Percentiles rank a stretch among this genome's conserved stretches.
These are phyloP conservation scores for Trissolcus brochymenae DNA, from an alignment of 2,888 invertebrate genomes.

Conservation along the genomic window DNA sequence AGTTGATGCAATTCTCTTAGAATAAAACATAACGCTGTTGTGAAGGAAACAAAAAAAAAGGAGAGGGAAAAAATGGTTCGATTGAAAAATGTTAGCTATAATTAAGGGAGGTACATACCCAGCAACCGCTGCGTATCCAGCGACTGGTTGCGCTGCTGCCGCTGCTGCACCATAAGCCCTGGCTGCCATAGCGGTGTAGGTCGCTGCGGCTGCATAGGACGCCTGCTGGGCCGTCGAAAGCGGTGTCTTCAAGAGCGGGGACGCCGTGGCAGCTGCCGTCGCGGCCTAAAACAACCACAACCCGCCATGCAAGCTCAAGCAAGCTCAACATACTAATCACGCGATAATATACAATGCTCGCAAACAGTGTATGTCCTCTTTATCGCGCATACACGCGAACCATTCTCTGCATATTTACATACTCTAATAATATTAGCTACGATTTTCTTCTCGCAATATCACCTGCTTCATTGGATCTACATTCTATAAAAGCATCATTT, in stretches of 20 bases:
- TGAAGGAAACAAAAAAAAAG: conserved; percentile 2
- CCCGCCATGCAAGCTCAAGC: conserved; percentile 75
- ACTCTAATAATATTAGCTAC: conserved; percentile 58
- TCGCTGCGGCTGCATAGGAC: conserved; percentile 91
- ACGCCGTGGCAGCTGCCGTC: conserved; percentile 85
- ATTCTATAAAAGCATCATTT: conserved; percentile 37
- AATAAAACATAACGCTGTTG: background rate
- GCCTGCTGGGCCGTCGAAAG: conserved; percentile 90
- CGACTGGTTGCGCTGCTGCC: conserved; percentile 83
- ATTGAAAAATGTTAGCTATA: background rate
- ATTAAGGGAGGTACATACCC: conserved; percentile 76
- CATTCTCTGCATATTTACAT: conserved; percentile 54
- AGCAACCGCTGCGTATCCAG: conserved; percentile 85
- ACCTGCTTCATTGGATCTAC: conserved; percentile 42
- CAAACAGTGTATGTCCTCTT: conserved; percentile 51
- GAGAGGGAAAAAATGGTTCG: background rate
- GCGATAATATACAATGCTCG: conserved; percentile 60
- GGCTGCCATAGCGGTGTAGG: conserved; percentile 91
- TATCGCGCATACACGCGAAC: conserved; percentile 51
- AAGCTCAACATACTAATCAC: conserved; percentile 70
- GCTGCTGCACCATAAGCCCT: conserved; percentile 87
- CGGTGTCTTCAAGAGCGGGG: conserved; percentile 89
- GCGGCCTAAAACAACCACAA: conserved; percentile 78
- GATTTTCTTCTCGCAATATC: conserved; percentile 53
- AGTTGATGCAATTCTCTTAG: too few relatives aligned